A percentile compares a stretch with the other conserved stretches of the same genome.
Evolutionary conservation across 1,140 invertebrate species (phyloP).

Genomic region (Cydia strobilella): DNA sequence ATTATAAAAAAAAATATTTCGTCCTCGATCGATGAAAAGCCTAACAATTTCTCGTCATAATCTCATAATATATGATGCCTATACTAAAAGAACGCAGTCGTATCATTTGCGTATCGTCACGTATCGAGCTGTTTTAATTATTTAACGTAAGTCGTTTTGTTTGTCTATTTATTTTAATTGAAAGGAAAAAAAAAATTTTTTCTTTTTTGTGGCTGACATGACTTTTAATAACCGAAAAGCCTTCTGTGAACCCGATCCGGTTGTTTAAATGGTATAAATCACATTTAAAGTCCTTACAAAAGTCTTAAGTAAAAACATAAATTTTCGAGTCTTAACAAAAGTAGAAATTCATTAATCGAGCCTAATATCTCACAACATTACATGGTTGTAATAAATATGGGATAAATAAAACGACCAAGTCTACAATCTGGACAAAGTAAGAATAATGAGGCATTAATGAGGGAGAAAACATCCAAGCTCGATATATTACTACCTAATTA

Average conservation of each 20-base stretch:
- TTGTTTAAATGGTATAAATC: neutral
- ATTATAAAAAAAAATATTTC: too few relatives aligned
- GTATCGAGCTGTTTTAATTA: too few relatives aligned
- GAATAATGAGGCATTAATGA: slow-evolving; percentile 71
- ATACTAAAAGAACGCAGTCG: too few relatives aligned
- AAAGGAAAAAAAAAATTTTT: too few relatives aligned
- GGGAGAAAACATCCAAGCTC: slow-evolving; percentile 63
- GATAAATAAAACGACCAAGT: slow-evolving; percentile 51
- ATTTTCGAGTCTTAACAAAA: slow-evolving; percentile 8
- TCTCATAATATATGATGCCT: too few relatives aligned
- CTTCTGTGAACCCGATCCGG: neutral
- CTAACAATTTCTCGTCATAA: too few relatives aligned
- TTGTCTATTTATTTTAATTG: too few relatives aligned
- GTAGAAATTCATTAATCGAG: slow-evolving; percentile 15
- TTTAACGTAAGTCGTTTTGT: too few relatives aligned
- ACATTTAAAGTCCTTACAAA: neutral
- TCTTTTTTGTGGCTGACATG: too few relatives aligned
- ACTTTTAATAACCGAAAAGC: neutral
- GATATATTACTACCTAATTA: slow-evolving; percentile 76
- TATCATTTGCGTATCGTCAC: too few relatives aligned
- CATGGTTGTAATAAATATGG: slow-evolving; percentile 45
- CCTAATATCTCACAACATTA: slow-evolving; percentile 8
- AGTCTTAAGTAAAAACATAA: slow-evolving; percentile 6
- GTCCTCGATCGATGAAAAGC: too few relatives aligned
- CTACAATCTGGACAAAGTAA: slow-evolving; percentile 60